Evolutionary conservation across 2,113 vertebrate genomes (phyloP), one percentile per base, ranked within the genome.

Genomic region (Cavia aperea): DNA sequence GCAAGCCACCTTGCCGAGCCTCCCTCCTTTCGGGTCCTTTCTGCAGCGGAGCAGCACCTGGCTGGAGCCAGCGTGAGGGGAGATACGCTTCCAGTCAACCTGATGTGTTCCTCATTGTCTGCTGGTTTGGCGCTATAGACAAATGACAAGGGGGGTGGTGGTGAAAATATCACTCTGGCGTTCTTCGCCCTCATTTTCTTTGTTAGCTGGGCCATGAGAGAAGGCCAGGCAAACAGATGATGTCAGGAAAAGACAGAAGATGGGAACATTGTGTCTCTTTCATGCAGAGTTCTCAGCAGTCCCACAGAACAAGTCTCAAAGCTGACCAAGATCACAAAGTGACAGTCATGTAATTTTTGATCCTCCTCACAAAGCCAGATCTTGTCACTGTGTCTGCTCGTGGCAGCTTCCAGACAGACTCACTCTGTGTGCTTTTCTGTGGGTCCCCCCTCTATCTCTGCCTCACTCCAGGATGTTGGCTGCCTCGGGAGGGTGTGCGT

Each of bases 361-460:
- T 66, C 33, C 23, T 91, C 72, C 16, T 54, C 15, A 72, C 9
- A 92, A 85, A 49, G 81, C 19, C 29, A 26, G 78, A 33, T 63
- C 66, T 66, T 0, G 0, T 4, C 14, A 46, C 62, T 46, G 0
- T 7, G 46, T 24, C 58, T 0, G 0, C 19, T 77, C 36, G 1
- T 0, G 16, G 58, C 7, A 3, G 2, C 9, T 21, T 29, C 4
- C 2, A n/a, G 36, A 31, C 16, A 18, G 85, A 29, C 82, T 51
- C 5, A 4, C 13, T 81, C 62, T 31, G 49, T n/a, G 39, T 24
- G 91, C 82, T 54, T 51, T 56, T 31, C 51, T 36, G 31, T 31
- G 13, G 60, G 18, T 54, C 51, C 11, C 14, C 9, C n/a, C 51
- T 33, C 31, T 46, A 11, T 1, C 58, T 4, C 14, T 1, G 12